Evolutionary conservation across 2,888 invertebrate genomes (phyloP).

Genomic region (Helicoverpa assulta): DNA sequence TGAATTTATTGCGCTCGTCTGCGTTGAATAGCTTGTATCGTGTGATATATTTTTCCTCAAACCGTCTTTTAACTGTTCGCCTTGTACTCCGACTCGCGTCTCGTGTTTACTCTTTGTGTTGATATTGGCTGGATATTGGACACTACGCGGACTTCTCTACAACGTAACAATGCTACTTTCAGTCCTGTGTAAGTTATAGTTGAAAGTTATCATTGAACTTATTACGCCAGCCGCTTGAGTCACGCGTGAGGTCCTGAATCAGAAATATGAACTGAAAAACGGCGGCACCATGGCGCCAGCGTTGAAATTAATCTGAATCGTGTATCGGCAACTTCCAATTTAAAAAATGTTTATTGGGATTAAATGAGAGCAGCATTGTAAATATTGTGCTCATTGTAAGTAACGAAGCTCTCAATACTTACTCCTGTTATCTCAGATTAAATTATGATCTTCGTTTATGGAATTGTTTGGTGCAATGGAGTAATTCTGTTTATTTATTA

Average conservation of each 20-base stretch:
- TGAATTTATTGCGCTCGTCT: slow-evolving; percentile 79
- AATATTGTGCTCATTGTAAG: slow-evolving; percentile 61
- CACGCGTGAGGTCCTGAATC: slow-evolving; percentile 82
- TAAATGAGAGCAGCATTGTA: slow-evolving; percentile 67
- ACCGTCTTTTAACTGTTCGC: slow-evolving; percentile 62
- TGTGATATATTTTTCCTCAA: slow-evolving; percentile 75
- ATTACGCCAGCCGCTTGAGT: slow-evolving; percentile 50
- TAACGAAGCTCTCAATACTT: slow-evolving; percentile 42
- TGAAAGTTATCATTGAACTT: slow-evolving; percentile 63
- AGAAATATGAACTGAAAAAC: slow-evolving; percentile 80
- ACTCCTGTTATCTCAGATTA: slow-evolving; percentile 53
- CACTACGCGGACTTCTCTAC: slow-evolving; percentile 57
- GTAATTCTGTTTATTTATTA: slow-evolving; percentile 49
- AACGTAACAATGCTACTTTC: slow-evolving; percentile 54
- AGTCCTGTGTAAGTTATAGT: slow-evolving; percentile 46
- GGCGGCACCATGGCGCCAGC: slow-evolving; percentile 80
- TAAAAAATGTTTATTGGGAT: slow-evolving; percentile 72
- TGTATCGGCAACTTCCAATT: slow-evolving; percentile 76
- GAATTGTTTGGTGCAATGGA: slow-evolving; percentile 26
- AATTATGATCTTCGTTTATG: slow-evolving; percentile 48
- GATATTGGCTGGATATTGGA: slow-evolving; percentile 68
- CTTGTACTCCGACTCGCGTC: slow-evolving; percentile 58
- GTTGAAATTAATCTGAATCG: slow-evolving; percentile 78
- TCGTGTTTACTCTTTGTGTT: slow-evolving; percentile 66
- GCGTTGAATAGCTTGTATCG: slow-evolving; percentile 72